phyloP scores from a whole-genome alignment of 2,797 vertebrate species.

The Neosalanx taihuensis region DNA sequence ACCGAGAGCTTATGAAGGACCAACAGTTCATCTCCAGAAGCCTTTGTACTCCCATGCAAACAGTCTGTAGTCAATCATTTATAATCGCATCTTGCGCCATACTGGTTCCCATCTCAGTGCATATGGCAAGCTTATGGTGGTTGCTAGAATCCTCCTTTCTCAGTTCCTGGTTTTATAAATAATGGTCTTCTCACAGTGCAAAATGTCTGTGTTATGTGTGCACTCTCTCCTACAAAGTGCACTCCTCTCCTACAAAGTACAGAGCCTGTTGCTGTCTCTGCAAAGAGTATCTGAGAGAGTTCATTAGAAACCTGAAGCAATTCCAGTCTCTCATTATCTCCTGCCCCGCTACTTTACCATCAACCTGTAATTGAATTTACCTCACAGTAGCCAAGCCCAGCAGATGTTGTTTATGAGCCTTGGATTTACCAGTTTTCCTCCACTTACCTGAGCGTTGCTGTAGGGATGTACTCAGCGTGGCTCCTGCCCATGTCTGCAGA shows the following conservation, averaged over 20 bases:
- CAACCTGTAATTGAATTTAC: constrained; percentile 11
- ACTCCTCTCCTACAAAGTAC: neutral
- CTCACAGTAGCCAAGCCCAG: neutral
- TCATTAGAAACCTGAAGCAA: neutral
- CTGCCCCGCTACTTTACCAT: neutral
- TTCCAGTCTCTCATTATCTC: constrained; percentile 10
- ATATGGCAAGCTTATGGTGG: neutral
- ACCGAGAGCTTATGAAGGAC: neutral
- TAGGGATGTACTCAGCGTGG: neutral
- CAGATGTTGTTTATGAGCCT: constrained; percentile 4
- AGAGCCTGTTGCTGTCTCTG: neutral
- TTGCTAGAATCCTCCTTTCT: neutral
- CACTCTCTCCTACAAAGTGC: neutral
- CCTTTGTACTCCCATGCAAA: neutral
- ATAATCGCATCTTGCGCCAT: neutral
- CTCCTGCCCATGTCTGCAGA: neutral
- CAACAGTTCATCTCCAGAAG: neutral
- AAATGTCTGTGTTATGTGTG: neutral
- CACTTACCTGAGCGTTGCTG: neutral
- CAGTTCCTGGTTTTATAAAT: neutral
- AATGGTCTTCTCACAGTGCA: neutral
- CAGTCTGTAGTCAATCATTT: neutral
- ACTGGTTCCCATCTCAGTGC: neutral
- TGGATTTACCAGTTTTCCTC: neutral
- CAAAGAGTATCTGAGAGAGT: neutral